A percentile compares a stretch with the other conserved stretches of the same genome.
Conservation (phyloP, 2,113 vertebrate species). For the Hipposideros armiger region DNA sequence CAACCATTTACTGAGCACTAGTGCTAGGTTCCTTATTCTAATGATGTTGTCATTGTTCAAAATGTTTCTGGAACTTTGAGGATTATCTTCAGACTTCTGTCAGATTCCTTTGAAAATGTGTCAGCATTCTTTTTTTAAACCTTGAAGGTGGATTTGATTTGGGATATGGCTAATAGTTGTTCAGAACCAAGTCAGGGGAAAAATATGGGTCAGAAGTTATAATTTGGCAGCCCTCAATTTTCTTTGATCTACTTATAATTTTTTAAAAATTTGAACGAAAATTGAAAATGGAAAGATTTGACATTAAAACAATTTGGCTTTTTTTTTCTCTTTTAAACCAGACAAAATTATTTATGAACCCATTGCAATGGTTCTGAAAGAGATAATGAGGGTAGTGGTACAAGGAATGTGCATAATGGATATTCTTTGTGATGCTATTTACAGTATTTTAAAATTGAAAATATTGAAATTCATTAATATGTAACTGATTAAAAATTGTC, state of each 20-base stretch:
- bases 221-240: slow-evolving; percentile 31
- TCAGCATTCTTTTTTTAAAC: background rate
- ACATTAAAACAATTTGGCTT: slow-evolving; percentile 8
- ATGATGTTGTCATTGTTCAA: background rate
- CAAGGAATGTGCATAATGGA: background rate
- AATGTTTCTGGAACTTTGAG: slow-evolving; percentile 12
- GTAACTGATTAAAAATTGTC: background rate
- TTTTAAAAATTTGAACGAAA: background rate
- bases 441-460: background rate
- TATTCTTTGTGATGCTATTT: background rate
- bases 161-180: slow-evolving; percentile 37
- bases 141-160: slow-evolving; percentile 37
- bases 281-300: slow-evolving; percentile 55
- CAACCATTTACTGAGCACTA: slow-evolving; percentile 16
- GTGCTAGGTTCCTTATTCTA: slow-evolving; percentile 15
- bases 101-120: slow-evolving; percentile 49
- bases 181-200: slow-evolving; percentile 32
- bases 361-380: background rate
- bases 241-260: slow-evolving; percentile 59
- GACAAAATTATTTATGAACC: slow-evolving; percentile 43
- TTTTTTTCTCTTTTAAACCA: background rate
- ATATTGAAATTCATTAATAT: background rate
- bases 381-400: background rate
- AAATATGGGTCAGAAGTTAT: background rate
- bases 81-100: slow-evolving; percentile 42